Percentiles rank a stretch among this genome's conserved stretches.
Evolutionary conservation across 2,888 invertebrate species (phyloP).

Genomic region (Nomada goodeniana): DNA sequence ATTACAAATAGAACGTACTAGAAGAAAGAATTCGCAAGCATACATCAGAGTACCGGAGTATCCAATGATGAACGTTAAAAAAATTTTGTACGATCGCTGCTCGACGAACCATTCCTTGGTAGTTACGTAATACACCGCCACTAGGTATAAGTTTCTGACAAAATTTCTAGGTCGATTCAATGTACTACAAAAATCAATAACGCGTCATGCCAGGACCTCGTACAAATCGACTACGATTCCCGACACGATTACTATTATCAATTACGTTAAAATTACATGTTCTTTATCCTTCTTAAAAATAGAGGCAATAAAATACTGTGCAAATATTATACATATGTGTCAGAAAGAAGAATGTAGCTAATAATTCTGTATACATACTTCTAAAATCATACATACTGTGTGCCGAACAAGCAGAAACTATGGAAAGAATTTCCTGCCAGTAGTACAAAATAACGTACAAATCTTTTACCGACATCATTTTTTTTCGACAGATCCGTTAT

Average conservation of each 20-base stretch:
- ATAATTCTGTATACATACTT: background rate
- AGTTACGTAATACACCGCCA: slow-evolving; percentile 60
- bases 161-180: slow-evolving; percentile 66
- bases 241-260: no score
- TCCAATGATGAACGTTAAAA: background rate
- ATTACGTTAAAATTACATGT: no score
- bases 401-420: slow-evolving; percentile 13
- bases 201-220: slow-evolving; percentile 48
- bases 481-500: background rate
- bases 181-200: slow-evolving; percentile 70
- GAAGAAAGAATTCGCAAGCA: background rate
- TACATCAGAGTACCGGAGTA: background rate
- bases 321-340: no score
- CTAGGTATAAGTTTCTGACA: slow-evolving; percentile 48
- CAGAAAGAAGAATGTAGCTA: background rate
- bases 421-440: background rate
- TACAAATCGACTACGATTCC: slow-evolving; percentile 40
- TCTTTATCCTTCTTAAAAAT: no score
- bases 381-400: background rate
- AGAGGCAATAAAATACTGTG: no score
- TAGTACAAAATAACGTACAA: background rate
- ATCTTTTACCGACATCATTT: slow-evolving; percentile 12
- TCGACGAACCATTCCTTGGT: slow-evolving; percentile 4
- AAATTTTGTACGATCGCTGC: slow-evolving; percentile 9
- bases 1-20: background rate